phyloP scores from a whole-genome alignment of 2,113 vertebrate genomes.

The Phoxinus phoxinus region DNA sequence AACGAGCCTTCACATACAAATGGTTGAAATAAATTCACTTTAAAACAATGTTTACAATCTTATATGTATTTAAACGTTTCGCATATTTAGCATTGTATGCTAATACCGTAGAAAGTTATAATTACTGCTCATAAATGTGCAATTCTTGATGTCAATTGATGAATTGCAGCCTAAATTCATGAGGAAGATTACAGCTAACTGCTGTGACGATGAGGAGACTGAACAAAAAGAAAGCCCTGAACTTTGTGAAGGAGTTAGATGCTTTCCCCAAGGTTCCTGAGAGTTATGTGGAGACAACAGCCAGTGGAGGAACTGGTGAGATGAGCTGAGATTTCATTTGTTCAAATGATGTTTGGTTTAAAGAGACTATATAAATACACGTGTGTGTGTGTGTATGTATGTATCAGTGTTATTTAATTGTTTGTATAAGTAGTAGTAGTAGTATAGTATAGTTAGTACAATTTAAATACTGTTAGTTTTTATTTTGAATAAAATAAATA shows the following conservation, averaged over 20 bases:
- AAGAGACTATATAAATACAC: too few species aligned
- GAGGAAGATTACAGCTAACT: slow-evolving; percentile 68
- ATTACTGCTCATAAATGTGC: not conserved
- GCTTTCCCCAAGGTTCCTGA: slow-evolving; percentile 97
- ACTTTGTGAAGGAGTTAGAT: slow-evolving; percentile 93
- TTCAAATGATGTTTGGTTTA: too few species aligned
- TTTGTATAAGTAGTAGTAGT: too few species aligned
- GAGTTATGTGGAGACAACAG: slow-evolving; percentile 94
- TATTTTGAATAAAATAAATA: too few species aligned
- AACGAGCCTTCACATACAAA: not conserved
- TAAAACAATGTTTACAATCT: not conserved
- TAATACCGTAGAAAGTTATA: not conserved
- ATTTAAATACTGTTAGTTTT: too few species aligned
- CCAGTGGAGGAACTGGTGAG: slow-evolving; percentile 91
- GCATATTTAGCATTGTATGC: not conserved
- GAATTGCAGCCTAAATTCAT: slow-evolving; percentile 55
- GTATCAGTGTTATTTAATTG: too few species aligned
- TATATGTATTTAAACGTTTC: not conserved
- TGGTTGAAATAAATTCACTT: not conserved
- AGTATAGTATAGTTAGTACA: too few species aligned
- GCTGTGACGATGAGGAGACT: slow-evolving; percentile 89
- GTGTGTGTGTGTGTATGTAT: too few species aligned
- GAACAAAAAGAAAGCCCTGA: slow-evolving; percentile 93
- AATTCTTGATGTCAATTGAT: not conserved
- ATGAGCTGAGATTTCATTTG: not conserved